Evolutionary conservation across 2,113 vertebrate species (phyloP).

Genomic region (Tachycineta bicolor): DNA sequence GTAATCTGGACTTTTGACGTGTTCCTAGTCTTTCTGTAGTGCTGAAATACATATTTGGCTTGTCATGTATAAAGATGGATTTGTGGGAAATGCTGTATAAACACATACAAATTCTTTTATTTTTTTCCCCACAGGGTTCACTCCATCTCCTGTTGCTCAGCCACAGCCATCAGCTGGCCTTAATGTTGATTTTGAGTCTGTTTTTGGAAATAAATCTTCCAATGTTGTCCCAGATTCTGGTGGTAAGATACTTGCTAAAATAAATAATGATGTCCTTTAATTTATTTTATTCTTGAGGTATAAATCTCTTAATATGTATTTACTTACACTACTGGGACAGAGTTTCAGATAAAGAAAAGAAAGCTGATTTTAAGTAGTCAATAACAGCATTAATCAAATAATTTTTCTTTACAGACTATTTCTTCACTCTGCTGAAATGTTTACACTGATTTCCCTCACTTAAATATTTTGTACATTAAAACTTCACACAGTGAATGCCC

Average conservation of each 20-base stretch:
- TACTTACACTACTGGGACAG: neutral
- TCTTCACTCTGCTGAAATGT: neutral
- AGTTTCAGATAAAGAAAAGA: neutral
- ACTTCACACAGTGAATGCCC: neutral
- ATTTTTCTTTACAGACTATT: neutral
- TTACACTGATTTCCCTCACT: neutral
- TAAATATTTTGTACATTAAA: neutral
- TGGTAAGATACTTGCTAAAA: slow-evolving; percentile 77
- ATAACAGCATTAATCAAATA: neutral
- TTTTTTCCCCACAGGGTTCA: slow-evolving; percentile 79
- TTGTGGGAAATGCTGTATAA: neutral
- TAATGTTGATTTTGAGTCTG: slow-evolving; percentile 95
- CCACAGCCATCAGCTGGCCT: slow-evolving; percentile 85
- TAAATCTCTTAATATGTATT: neutral
- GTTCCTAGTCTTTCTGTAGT: neutral
- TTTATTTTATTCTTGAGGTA: neutral
- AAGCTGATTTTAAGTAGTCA: neutral
- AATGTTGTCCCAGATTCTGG: slow-evolving; percentile 82
- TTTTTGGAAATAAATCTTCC: slow-evolving; percentile 93
- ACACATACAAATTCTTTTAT: neutral
- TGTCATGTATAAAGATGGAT: neutral
- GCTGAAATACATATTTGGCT: neutral
- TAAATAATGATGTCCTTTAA: neutral
- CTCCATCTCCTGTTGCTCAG: slow-evolving; percentile 84
- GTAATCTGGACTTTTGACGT: neutral